These are phyloP conservation scores for Nothobranchius furzeri DNA, from an alignment of 2,113 vertebrate species.

Conservation along the genomic window DNA sequence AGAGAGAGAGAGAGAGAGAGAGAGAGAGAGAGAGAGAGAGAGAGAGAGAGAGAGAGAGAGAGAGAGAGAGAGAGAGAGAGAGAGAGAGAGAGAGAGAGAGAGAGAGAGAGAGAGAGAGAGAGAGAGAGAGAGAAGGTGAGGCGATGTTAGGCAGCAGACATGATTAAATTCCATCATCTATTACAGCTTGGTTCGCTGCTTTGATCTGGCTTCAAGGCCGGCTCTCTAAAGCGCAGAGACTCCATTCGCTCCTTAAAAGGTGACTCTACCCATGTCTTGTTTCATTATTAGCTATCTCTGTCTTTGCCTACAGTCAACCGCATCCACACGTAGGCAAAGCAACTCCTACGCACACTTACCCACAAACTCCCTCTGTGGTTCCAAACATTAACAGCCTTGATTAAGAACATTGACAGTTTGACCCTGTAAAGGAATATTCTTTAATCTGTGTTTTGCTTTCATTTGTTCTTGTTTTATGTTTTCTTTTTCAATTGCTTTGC, in stretches of 20 bases:
- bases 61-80: background rate
- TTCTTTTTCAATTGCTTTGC: background rate
- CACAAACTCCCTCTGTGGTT: constrained; percentile 34
- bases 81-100: background rate
- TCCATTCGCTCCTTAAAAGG: constrained; percentile 63
- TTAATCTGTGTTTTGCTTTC: background rate
- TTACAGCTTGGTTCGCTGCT: constrained; percentile 57
- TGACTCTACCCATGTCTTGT: constrained; percentile 58
- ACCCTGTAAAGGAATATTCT: constrained; percentile 12
- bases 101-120: background rate
- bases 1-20: background rate
- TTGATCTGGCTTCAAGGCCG: constrained; percentile 75
- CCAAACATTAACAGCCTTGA: constrained; percentile 54
- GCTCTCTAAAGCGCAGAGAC: constrained; percentile 36
- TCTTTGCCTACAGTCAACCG: constrained; percentile 47
- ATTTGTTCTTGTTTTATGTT: background rate
- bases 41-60: background rate
- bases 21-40: background rate
- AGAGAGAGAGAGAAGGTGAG: constrained; percentile 17
- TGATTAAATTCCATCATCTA: constrained; percentile 73
- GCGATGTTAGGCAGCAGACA: constrained; percentile 47
- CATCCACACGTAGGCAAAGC: constrained; percentile 14
- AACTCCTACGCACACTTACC: constrained; percentile 4
- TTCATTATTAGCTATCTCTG: constrained; percentile 70
- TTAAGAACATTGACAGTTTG: constrained; percentile 41